A percentile compares a stretch with the other conserved stretches of the same genome.
Evolutionary conservation across 2,888 invertebrate species (phyloP).

Genomic region (Scelioninae gen. 2): DNA sequence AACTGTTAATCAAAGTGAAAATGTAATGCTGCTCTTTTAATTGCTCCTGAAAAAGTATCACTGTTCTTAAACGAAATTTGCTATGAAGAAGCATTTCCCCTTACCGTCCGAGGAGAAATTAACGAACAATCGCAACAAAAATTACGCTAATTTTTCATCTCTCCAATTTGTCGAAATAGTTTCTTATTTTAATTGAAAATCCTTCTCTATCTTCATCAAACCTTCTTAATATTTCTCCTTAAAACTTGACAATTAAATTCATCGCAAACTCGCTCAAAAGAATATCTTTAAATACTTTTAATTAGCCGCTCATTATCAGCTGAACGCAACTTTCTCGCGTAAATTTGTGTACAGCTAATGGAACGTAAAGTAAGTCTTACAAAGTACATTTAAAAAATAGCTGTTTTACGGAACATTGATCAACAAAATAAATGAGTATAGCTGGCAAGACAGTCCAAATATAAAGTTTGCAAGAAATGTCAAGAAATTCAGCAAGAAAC

Average conservation of each 20-base stretch:
- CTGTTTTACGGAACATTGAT: no score
- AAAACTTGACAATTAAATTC: slow-evolving; percentile 56
- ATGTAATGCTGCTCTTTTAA: slow-evolving; percentile 34
- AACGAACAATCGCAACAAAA: slow-evolving; percentile 40
- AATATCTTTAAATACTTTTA: slow-evolving; percentile 53
- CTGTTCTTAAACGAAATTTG: slow-evolving; percentile 32
- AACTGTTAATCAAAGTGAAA: no score
- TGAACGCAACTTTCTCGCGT: slow-evolving; percentile 21
- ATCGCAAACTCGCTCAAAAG: slow-evolving; percentile 40
- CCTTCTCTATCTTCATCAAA: background rate
- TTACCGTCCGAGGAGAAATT: slow-evolving; percentile 18
- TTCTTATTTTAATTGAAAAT: slow-evolving; percentile 50
- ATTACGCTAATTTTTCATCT: slow-evolving; percentile 47
- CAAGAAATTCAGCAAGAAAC: no score
- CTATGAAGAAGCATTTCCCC: slow-evolving; percentile 23
- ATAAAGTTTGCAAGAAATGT: no score
- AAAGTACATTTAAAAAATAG: no score
- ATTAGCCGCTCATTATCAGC: slow-evolving; percentile 47
- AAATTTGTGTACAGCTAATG: slow-evolving; percentile 23
- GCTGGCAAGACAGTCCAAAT: no score
- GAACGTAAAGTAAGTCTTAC: slow-evolving; percentile 9
- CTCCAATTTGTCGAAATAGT: slow-evolving; percentile 31
- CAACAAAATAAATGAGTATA: no score
- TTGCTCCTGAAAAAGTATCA: slow-evolving; percentile 35
- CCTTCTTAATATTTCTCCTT: slow-evolving; percentile 42